These are phyloP conservation scores for Troides aeacus DNA, from an alignment of 2,888 invertebrate genomes.

Conservation along the genomic window DNA sequence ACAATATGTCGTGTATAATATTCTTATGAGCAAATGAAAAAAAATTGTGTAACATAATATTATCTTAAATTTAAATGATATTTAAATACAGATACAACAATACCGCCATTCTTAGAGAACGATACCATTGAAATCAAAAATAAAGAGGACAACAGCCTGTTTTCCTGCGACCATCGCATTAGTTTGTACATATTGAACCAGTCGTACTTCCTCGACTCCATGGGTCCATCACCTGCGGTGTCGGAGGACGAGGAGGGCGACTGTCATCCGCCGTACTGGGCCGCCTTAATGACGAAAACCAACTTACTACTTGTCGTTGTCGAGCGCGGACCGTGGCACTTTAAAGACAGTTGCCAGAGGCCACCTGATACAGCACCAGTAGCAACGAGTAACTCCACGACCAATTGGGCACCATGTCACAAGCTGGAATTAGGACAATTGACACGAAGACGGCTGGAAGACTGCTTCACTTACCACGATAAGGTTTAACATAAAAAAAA, in stretches of 20 bases:
- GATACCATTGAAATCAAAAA: constrained; percentile 56
- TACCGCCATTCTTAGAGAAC: constrained; percentile 38
- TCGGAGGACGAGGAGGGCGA: constrained; percentile 50
- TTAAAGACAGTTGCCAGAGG: constrained; percentile 55
- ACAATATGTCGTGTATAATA: too few species aligned
- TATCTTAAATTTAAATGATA: background rate
- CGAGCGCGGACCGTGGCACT: constrained; percentile 60
- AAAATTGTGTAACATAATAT: background rate
- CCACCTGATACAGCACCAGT: constrained; percentile 82
- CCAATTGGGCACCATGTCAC: constrained; percentile 84
- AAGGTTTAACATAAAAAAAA: constrained; percentile 65
- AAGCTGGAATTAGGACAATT: constrained; percentile 86
- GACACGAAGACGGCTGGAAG: constrained; percentile 83
- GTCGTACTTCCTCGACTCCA: constrained; percentile 65
- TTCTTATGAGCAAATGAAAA: too few species aligned
- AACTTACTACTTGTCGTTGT: constrained; percentile 89
- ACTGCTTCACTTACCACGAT: constrained; percentile 88
- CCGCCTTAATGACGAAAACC: constrained; percentile 86
- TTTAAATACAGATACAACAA: constrained; percentile 37
- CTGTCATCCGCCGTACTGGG: constrained; percentile 80
- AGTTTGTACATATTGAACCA: constrained; percentile 85
- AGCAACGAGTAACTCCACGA: constrained; percentile 56
- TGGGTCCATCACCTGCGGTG: constrained; percentile 55
- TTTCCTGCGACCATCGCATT: constrained; percentile 87
- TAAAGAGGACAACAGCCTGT: constrained; percentile 63